A percentile compares a stretch with the other conserved stretches of the same genome.
phyloP scores from a whole-genome alignment of 64 coral and sea anemone species.

The Acropora tenuis region DNA sequence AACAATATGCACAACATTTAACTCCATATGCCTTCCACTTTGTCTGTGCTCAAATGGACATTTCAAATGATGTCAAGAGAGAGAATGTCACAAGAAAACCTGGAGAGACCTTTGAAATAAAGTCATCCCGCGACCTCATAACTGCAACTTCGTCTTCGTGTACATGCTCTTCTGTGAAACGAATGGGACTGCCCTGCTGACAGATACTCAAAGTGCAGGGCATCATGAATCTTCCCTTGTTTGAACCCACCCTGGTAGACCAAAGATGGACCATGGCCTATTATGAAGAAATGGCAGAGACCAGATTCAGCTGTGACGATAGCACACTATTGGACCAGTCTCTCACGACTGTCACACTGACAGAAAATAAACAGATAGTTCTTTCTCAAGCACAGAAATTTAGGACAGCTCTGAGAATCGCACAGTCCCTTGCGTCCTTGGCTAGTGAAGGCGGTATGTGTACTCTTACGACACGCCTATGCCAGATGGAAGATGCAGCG shows the following conservation, averaged over 20 bases:
- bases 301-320: background rate
- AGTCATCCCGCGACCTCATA: background rate
- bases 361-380: constrained; percentile 9
- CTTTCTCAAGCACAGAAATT: constrained; percentile 35
- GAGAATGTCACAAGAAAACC: background rate
- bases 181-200: constrained; percentile 47
- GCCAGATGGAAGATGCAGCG: background rate
- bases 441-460: constrained; percentile 33
- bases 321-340: background rate
- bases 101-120: background rate
- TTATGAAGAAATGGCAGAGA: background rate
- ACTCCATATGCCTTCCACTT: constrained; percentile 48
- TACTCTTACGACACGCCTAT: background rate
- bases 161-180: constrained; percentile 34
- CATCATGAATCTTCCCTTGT: constrained; percentile 32
- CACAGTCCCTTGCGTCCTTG: constrained; percentile 28
- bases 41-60: constrained; percentile 26
- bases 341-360: background rate
- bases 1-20: constrained; percentile 32
- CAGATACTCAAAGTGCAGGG: constrained; percentile 36
- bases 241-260: constrained; percentile 34
- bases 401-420: constrained; percentile 3
- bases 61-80: background rate
- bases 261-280: constrained; percentile 50
- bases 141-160: constrained; percentile 11